phyloP scores from a whole-genome alignment of 2,113 vertebrate genomes.

The Pogona vitticeps region DNA sequence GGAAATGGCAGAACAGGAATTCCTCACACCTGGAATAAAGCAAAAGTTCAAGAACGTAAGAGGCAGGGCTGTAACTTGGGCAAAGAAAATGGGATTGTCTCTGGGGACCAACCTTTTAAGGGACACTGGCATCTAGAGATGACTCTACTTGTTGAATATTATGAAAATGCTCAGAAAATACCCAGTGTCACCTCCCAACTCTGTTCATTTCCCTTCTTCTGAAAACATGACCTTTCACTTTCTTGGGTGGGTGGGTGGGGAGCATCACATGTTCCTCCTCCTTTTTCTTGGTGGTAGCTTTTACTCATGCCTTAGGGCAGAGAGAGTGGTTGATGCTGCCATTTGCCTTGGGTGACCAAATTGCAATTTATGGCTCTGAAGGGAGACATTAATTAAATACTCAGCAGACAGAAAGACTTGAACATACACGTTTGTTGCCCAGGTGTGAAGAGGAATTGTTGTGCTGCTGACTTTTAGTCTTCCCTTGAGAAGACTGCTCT shows the following conservation, averaged over 20 bases:
- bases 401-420: slow-evolving; percentile 8
- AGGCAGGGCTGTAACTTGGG: background rate
- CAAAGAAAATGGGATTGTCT: too few species aligned
- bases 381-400: slow-evolving; percentile 20
- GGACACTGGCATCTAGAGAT: background rate
- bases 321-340: too few species aligned
- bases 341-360: too few species aligned
- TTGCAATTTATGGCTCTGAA: background rate
- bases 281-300: too few species aligned
- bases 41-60: background rate
- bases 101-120: too few species aligned
- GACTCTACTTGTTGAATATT: background rate
- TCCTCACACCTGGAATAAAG: slow-evolving; percentile 52
- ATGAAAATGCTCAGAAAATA: background rate
- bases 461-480: slow-evolving; percentile 70
- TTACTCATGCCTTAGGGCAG: too few species aligned
- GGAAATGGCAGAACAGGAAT: slow-evolving; percentile 12
- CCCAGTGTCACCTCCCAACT: background rate
- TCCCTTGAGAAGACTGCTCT: slow-evolving; percentile 71
- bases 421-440: slow-evolving; percentile 72
- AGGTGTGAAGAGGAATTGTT: slow-evolving; percentile 51
- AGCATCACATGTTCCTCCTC: too few species aligned
- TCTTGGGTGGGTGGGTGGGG: too few species aligned
- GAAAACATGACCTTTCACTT: too few species aligned
- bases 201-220: background rate